Base-by-base conservation (phyloP, 2,888 invertebrate species). In the Lithophane socia region DNA sequence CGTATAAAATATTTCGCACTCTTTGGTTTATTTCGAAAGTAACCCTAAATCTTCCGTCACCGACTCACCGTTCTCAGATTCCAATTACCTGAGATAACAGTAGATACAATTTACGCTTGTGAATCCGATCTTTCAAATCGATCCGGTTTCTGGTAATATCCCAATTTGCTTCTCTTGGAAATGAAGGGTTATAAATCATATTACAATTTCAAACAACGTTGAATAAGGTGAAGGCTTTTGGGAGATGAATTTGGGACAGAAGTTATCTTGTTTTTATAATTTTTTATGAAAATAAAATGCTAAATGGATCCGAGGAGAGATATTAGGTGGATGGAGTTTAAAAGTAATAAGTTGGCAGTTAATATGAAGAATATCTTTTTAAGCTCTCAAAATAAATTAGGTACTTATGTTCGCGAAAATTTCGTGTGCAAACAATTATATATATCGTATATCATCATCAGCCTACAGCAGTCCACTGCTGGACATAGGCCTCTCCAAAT, bases 61-160 rank as follows among this genome's bases (percentile, higher is more conserved):
- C n/a, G n/a, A n/a, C n/a, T n/a, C n/a, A n/a, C 47, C 13, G 16
- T 37, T 52, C 2, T 73, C 37, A 58, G 47, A 13, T 65, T 61
- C 66, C 79, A 75, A 76, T 74, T 69, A 76, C 68, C n/a, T 54
- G 73, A 61, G 18, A 56, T 75, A 67, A 70, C 60, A 49, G 69
- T 54, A 52, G 18, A 21, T 18, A 52, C 49, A 58, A 80, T 80
- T 58, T 64, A 49, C 58, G 24, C 37, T 67, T 58, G 13, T 60
- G 37, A 66, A 52, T 49, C n/a, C 24, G n/a, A 71, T 63, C 63
- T 52, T 72, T 29, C 44, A 60, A 66, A 73, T 73, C 5, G 73
- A 71, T 56, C 64, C 47, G 3, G 7, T 75, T 66, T 82, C 67
- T 70, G 42, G 64, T 68, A 78, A 68, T 47, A 37, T 54, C 10